Base-by-base conservation (phyloP, 2,797 vertebrate species). In the Falco peregrinus region DNA sequence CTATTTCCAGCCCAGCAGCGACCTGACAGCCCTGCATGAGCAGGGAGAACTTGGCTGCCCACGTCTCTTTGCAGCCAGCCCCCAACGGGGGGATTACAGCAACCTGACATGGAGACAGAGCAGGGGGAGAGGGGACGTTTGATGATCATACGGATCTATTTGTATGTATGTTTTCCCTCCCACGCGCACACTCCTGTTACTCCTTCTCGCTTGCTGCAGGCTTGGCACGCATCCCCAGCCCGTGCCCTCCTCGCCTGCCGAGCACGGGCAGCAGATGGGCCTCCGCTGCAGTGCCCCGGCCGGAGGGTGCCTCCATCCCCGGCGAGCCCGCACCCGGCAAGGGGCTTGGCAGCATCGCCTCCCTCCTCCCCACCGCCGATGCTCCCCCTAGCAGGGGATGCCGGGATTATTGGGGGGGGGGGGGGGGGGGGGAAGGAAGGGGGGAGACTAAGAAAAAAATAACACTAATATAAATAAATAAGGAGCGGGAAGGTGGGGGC, bases 261-360 rank as follows among this genome's bases (percentile, higher is more conserved):
- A 94, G 84, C 56, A 37, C 1, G 51, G 85, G 95, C 90, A 65
- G 96, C 96, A 95, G 94, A 96, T 81, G 94, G 98, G 98, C 97
- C 96, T 92, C 13, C 9, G 54, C 95, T 93, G 94, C 96, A 75
- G 89, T 35, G 92, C 84, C 78, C 83, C 60, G 73, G 91, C 95
- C 53, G 73, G 89, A 95, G 84, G 69, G 48, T 69, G 41, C 89
- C 93, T 54, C 33, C 93, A 90, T 84, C 94, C 76, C 76, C 82
- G 39, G 90, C 43, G 41, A 89, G 73, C 70, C 83, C 80, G 50
- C 56, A 41, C 15, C 73, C 35, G 94, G 82, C 51, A 56, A 82
- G 75, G 95, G 89, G 87, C 89, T 51, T 35, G 82, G 60, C 78
- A 73, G 85, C 89, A 89, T 74, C 80, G 50, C 71, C 76, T 57